These are phyloP conservation scores for Orchestia grillus DNA, from an alignment of 1,140 invertebrate species.

Conservation along the genomic window DNA sequence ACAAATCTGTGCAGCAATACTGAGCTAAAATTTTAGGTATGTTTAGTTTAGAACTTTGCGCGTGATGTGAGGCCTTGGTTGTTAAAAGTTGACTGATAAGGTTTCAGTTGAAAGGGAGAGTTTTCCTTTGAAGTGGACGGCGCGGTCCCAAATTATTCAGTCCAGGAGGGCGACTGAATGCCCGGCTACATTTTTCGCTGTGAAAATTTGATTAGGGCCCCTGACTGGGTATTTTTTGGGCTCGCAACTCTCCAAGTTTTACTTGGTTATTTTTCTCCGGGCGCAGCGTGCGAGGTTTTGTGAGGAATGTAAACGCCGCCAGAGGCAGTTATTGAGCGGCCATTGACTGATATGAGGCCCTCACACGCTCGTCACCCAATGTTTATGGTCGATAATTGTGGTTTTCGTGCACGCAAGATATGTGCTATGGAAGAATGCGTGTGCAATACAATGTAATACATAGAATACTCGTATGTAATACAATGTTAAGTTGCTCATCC, in stretches of 20 bases:
- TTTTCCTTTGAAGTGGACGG: conserved; percentile 1
- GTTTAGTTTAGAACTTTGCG: not conserved
- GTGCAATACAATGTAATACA: not conserved
- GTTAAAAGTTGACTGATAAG: not conserved
- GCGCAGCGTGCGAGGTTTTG: not conserved
- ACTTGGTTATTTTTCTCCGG: not conserved
- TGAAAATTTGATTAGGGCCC: conserved; percentile 10
- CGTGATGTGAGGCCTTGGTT: not conserved
- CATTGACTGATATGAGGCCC: not conserved
- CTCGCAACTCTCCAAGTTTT: not conserved
- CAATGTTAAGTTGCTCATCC: not conserved
- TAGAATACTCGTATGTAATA: not conserved
- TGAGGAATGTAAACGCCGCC: not conserved
- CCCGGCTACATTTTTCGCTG: conserved; percentile 18
- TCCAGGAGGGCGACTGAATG: conserved; percentile 16
- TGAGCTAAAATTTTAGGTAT: not conserved
- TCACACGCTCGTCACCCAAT: not conserved
- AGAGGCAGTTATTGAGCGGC: not conserved
- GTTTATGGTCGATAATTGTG: not conserved
- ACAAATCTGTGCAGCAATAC: not conserved
- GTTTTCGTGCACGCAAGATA: not conserved
- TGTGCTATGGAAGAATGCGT: not conserved
- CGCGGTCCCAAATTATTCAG: conserved; percentile 4
- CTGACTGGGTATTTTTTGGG: not conserved
- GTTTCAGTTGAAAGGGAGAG: not conserved